Base-by-base conservation (phyloP, 53 echinoderm and acorn worm species). In the Henricia sp. region DNA sequence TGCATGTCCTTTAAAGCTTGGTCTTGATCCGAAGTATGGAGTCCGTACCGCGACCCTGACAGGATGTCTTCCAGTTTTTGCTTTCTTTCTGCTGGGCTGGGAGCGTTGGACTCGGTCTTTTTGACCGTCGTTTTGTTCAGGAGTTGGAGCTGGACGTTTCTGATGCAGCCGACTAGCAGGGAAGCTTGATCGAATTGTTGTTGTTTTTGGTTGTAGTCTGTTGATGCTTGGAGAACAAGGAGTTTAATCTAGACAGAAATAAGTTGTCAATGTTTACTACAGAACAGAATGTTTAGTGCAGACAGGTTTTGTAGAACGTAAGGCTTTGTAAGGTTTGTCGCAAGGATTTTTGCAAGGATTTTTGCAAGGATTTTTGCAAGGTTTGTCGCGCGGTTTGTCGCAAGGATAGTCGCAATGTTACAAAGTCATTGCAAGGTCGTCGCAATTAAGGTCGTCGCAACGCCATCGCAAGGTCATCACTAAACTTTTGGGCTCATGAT, bases 81-180 rank as follows among this genome's bases (percentile, higher is more conserved):
- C 20, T 52, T 68, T 53, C 34, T 69, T 21, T 68, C 67, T 1
- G 41, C 69, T 17, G 83, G 69, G 40, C 75, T 86, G 4, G 86
- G 67, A 8, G 52, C 21, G 25, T 25, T 52, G 53, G 86, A 58
- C 29, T 86, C 76, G n/a, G 63, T 30, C 39, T 65, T 66, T 26
- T 66, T 54, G 64, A 88, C 68, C 51, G 85, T 84, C 27, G 82
- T 73, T 29, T 85, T 76, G 37, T 93, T 77, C 48, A 92, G 67
- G 58, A 86, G 64, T 56, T 88, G 85, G 25, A 89, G 39, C 40
- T 63, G 66, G 53, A 75, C 52, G 62, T 46, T 60, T 23, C 58
- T 71, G 20, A 74, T 37, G 51, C 66, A 87, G 59, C 70, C 69
- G 19, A 69, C 78, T 46, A 78, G 21, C 28, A 78, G 8, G 44